A percentile compares a stretch with the other conserved stretches of the same genome.
phyloP scores from a whole-genome alignment of 1,140 invertebrate species.

The Bombus pascuorum region DNA sequence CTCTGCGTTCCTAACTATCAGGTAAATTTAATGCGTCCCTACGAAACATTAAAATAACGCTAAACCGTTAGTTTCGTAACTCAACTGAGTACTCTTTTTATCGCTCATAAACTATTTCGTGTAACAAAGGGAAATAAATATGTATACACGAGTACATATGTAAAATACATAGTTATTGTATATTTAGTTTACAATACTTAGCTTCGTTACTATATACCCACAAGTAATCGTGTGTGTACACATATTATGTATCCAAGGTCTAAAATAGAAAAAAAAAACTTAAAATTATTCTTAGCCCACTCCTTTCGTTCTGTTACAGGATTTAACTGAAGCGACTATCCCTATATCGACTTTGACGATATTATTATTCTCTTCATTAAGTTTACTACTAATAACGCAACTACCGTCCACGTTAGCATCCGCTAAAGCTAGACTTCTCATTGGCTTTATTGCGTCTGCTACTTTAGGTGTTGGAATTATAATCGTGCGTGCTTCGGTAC shows the following conservation, averaged over 20 bases:
- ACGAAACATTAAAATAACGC: neutral
- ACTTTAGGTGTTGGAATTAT: conserved; percentile 74
- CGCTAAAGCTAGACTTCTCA: conserved; percentile 65
- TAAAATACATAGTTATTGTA: neutral
- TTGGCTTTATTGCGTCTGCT: conserved; percentile 73
- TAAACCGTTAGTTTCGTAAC: neutral
- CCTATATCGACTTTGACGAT: conserved; percentile 64
- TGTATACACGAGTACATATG: too few relatives aligned
- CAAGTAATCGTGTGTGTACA: neutral
- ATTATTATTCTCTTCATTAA: conserved; percentile 72
- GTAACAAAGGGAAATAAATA: neutral
- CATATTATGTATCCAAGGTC: neutral
- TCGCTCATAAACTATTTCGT: neutral
- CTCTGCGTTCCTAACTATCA: conserved; percentile 59
- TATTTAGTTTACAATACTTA: neutral
- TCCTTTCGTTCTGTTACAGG: conserved; percentile 36
- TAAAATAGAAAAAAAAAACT: neutral
- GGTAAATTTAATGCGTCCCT: conserved; percentile 21
- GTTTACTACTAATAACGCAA: conserved; percentile 74
- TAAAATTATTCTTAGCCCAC: neutral
- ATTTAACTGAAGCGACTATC: conserved; percentile 43
- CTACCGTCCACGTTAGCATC: conserved; percentile 74
- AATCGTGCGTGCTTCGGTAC: conserved; percentile 67
- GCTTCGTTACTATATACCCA: neutral
- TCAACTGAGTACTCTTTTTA: neutral